Percentiles rank a stretch among this genome's conserved stretches.
Evolutionary conservation across 1,140 invertebrate species (phyloP).

Genomic region (Nilaparvata lugens): DNA sequence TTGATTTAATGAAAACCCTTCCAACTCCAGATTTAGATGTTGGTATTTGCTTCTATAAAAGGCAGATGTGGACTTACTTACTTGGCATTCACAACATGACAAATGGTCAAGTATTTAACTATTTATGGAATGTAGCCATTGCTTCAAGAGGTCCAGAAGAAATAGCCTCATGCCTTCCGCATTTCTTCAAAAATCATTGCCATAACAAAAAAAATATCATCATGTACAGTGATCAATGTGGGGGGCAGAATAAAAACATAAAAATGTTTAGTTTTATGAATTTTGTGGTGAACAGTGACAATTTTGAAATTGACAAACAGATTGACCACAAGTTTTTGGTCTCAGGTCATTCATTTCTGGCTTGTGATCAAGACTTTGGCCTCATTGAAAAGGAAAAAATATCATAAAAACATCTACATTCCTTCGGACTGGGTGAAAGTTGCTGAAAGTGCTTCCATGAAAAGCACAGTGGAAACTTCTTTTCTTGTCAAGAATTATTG

Average conservation of each 20-base stretch:
- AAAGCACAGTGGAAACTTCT: no score
- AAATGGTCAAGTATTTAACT: conserved; percentile 17
- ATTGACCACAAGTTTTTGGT: background rate
- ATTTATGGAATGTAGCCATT: conserved; percentile 27
- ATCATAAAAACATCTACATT: no score
- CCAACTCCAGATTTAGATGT: background rate
- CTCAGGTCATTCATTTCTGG: background rate
- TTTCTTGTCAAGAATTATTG: no score
- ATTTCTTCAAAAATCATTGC: background rate
- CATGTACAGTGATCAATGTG: no score
- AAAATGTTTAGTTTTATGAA: no score
- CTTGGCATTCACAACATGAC: background rate
- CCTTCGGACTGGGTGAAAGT: no score
- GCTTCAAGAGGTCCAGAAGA: conserved; percentile 29
- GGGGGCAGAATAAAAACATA: no score
- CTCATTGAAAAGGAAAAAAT: background rate
- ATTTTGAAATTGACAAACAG: no score
- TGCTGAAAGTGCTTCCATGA: no score
- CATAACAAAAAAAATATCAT: no score
- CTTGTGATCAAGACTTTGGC: background rate
- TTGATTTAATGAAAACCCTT: conserved; percentile 3
- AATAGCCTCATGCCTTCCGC: conserved; percentile 20
- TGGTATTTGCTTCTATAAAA: background rate
- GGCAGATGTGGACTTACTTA: conserved; percentile 1
- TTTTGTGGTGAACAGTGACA: no score